Evolutionary conservation across 2,797 vertebrate genomes (phyloP).

Genomic region (Sebastes iracundus): DNA sequence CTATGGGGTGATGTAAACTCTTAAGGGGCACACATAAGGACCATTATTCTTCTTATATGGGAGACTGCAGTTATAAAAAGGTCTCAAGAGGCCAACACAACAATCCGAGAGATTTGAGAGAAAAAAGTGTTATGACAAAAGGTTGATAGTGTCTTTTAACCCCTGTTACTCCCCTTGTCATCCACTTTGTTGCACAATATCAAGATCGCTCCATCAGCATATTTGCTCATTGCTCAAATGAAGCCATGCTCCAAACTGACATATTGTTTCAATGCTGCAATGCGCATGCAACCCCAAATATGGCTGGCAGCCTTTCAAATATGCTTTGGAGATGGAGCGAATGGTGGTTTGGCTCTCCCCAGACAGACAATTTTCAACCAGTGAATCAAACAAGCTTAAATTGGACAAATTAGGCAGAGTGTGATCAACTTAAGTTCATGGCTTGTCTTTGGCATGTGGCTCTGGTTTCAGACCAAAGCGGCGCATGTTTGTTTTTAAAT

Average conservation of each 20-base stretch:
- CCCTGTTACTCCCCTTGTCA: constrained; percentile 54
- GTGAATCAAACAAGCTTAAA: constrained; percentile 70
- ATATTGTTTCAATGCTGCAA: constrained; percentile 72
- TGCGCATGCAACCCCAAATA: constrained; percentile 70
- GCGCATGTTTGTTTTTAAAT: constrained; percentile 7
- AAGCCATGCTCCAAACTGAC: constrained; percentile 71
- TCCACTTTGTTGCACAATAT: constrained; percentile 45
- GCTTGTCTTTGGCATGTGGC: constrained; percentile 61
- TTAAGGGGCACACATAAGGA: constrained; percentile 24
- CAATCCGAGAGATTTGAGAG: constrained; percentile 35
- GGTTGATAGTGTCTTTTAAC: constrained; percentile 43
- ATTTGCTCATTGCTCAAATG: constrained; percentile 66
- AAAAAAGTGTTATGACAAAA: constrained; percentile 18
- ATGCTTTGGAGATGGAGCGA: constrained; percentile 69
- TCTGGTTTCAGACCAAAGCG: constrained; percentile 35
- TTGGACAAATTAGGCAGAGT: constrained; percentile 73
- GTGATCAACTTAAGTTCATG: constrained; percentile 69
- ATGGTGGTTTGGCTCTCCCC: constrained; percentile 70
- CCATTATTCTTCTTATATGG: constrained; percentile 23
- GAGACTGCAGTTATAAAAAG: constrained; percentile 18
- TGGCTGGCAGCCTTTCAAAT: constrained; percentile 78
- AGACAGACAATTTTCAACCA: constrained; percentile 58
- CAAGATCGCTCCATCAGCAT: constrained; percentile 29
- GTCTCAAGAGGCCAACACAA: constrained; percentile 42
- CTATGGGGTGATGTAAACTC: constrained; percentile 20